These are phyloP conservation scores for Ophion ventricosus DNA, from an alignment of 2,888 invertebrate species.

Conservation along the genomic window DNA sequence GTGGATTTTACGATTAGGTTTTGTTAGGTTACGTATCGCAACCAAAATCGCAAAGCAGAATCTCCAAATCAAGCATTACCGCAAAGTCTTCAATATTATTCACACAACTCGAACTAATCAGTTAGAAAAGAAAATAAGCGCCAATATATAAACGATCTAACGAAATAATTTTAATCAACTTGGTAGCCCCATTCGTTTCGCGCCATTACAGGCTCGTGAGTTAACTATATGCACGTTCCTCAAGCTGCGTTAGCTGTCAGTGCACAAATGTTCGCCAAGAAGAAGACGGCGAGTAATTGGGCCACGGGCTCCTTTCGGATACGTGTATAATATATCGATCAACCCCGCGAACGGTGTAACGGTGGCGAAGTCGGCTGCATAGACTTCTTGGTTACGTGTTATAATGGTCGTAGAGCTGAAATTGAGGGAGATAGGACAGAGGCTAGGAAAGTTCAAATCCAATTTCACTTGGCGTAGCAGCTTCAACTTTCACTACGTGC, in stretches of 20 bases:
- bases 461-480: slow-evolving; percentile 62
- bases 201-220: not conserved
- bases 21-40: too few species aligned
- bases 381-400: slow-evolving; percentile 52
- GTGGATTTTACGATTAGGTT: too few species aligned
- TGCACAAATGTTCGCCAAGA: not conserved
- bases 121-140: too few species aligned
- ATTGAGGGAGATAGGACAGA: slow-evolving; percentile 48
- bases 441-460: slow-evolving; percentile 67
- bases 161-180: too few species aligned
- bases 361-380: not conserved
- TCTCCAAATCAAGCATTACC: too few species aligned
- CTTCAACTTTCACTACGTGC: slow-evolving; percentile 54
- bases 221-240: not conserved
- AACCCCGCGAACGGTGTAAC: not conserved
- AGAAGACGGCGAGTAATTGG: not conserved
- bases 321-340: not conserved
- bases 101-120: too few species aligned
- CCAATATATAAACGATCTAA: too few species aligned
- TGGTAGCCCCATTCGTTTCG: not conserved
- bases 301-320: too few species aligned
- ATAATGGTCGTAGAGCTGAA: slow-evolving; percentile 46
- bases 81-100: too few species aligned
- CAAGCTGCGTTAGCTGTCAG: not conserved
- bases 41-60: too few species aligned